Conservation (phyloP, 2,888 invertebrate species). For the Megamerina dolium region DNA sequence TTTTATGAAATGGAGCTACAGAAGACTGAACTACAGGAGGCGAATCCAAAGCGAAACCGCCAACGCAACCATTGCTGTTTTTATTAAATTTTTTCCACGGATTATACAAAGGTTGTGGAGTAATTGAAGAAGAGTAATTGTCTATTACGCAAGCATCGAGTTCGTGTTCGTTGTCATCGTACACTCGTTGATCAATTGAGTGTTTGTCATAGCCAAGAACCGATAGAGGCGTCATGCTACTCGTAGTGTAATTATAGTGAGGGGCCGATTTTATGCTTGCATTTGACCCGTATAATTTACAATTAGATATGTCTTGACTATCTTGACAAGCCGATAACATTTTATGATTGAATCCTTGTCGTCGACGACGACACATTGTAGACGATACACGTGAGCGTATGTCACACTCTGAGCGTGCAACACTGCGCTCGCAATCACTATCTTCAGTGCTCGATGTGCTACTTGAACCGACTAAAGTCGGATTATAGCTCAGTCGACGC, state of each 20-base stretch:
- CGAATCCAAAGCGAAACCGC: constrained; percentile 33
- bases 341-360: constrained; percentile 42
- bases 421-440: constrained; percentile 41
- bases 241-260: constrained; percentile 44
- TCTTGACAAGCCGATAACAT: constrained; percentile 37
- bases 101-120: constrained; percentile 10
- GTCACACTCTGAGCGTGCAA: constrained; percentile 56
- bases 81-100: constrained; percentile 16
- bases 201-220: constrained; percentile 8
- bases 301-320: constrained; percentile 32
- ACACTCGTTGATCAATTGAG: constrained; percentile 23
- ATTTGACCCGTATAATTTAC: constrained; percentile 50
- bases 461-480: constrained; percentile 53
- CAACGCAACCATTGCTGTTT: constrained; percentile 2
- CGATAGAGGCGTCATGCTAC: constrained; percentile 28
- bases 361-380: constrained; percentile 36
- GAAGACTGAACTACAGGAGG: constrained; percentile 39
- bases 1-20: constrained; percentile 26
- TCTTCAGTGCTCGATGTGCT: constrained; percentile 53
- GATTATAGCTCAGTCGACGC: constrained; percentile 55
- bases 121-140: constrained; percentile 31
- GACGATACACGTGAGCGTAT: constrained; percentile 46
- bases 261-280: constrained; percentile 51
- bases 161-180: constrained; percentile 46
- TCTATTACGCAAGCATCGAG: constrained; percentile 44